Evolutionary conservation across 1,140 invertebrate species (phyloP), one percentile per base, ranked within the genome.

Genomic region (Procambarus clarkii): DNA sequence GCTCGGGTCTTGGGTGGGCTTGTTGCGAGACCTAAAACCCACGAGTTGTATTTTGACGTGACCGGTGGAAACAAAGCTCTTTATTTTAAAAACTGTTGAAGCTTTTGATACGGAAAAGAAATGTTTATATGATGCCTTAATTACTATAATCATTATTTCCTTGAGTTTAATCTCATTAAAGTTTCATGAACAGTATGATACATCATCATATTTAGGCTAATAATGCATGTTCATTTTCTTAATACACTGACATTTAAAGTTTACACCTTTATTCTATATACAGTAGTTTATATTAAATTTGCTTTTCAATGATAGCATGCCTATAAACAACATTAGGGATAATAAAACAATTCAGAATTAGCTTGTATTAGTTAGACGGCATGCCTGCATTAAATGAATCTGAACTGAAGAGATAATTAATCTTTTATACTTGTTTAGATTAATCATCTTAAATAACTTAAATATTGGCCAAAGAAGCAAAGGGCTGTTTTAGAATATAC

Each of bases 11-110:
- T 48, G 48, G 50, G 45, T 84, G 78, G 69, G 77, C 81, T 83
- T 58, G 64, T 71, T 74, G 64, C 34, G 69, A 45, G 80, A 90
- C 88, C 81, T 90, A 90, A 77, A 90, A 83, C 18, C 80, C 88
- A 90, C 77, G 54, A 74, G 60, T 80, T 88, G 60, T 60, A 18
- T 9, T 78, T 74, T 34, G n/a, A 34, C 2, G 7, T 9, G n/a
- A 74, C 8, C 69, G n/a, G 34, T 9, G 60, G 4, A 64, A 18
- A 64, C 60, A 64, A 0, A 64, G 21, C 3, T 64, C 18, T 21
- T 18, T 64, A 18, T 15, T 64, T 13, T 18, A 64, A 64, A 34
- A 34, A 34, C 34, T 34, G 21, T 64, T 4, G 21, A 13, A 64
- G 15, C 60, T 64, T 64, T 64, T 64, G 50, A 1, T 64, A 13